Evolutionary conservation across 1,140 invertebrate species (phyloP).

Genomic region (Megalopta genalis): DNA sequence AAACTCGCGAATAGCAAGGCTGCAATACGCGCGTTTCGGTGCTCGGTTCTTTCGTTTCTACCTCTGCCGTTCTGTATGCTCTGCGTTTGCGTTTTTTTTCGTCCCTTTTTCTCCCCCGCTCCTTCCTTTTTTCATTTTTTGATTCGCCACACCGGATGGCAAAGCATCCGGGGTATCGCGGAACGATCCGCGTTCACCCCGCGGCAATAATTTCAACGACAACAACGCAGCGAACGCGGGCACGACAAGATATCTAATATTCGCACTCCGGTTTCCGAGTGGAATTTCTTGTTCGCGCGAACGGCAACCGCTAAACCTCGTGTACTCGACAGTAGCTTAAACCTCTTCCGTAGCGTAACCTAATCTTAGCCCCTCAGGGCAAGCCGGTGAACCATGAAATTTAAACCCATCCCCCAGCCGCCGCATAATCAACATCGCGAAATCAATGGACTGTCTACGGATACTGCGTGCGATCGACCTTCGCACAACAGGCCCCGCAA

Average conservation of each 20-base stretch:
- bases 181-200: constrained; percentile 1
- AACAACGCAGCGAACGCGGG: constrained; percentile 17
- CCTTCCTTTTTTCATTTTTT: background rate
- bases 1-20: constrained; percentile 38
- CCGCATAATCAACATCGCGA: constrained; percentile 61
- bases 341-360: constrained; percentile 46
- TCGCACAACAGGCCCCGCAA: background rate
- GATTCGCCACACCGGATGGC: background rate
- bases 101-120: too few species aligned
- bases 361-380: constrained; percentile 45
- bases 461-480: constrained; percentile 40
- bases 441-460: constrained; percentile 52
- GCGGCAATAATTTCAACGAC: constrained; percentile 13
- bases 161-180: constrained; percentile 23
- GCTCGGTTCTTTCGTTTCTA: background rate
- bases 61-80: background rate
- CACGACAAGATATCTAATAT: constrained; percentile 59
- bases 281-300: constrained; percentile 61
- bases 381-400: constrained; percentile 56
- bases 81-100: background rate
- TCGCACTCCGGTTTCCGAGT: constrained; percentile 46
- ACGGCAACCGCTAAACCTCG: constrained; percentile 59
- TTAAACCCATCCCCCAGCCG: constrained; percentile 51
- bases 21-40: constrained; percentile 28
- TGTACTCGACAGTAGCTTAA: constrained; percentile 62